A percentile compares a stretch with the other conserved stretches of the same genome.
phyloP scores from a whole-genome alignment of 2,113 vertebrate species.

The Heterotis niloticus region DNA sequence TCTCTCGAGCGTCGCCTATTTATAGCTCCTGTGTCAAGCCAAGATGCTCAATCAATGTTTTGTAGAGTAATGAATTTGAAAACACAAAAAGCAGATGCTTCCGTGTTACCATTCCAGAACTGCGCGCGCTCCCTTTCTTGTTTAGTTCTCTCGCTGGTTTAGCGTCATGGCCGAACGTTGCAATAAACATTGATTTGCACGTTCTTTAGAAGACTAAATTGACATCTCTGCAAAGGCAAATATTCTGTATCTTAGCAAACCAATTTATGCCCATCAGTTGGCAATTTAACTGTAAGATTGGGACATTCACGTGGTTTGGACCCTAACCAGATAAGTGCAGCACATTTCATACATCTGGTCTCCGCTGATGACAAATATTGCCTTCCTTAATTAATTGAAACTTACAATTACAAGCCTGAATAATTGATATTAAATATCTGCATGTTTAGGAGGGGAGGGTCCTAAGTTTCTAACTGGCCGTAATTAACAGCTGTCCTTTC shows the following conservation, averaged over 20 bases:
- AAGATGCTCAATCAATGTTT: not conserved
- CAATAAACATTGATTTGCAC: conserved; percentile 58
- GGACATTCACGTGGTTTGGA: too few relatives aligned
- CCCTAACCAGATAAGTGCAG: too few relatives aligned
- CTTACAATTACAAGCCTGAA: conserved; percentile 44
- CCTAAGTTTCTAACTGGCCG: conserved; percentile 1
- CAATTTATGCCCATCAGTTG: conserved; percentile 49
- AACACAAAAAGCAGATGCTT: conserved; percentile 17
- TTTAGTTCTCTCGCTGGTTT: not conserved
- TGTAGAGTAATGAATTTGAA: conserved; percentile 3
- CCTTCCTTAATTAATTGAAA: conserved; percentile 44
- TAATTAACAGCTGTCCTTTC: conserved; percentile 47
- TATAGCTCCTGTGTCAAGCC: not conserved
- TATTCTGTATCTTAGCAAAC: conserved; percentile 56
- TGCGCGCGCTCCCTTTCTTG: not conserved
- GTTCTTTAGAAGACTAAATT: conserved; percentile 61
- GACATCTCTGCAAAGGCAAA: conserved; percentile 55
- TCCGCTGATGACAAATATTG: not conserved
- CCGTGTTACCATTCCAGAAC: conserved; percentile 9
- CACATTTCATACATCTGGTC: not conserved
- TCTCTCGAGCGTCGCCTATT: not conserved
- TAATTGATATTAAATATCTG: conserved; percentile 58
- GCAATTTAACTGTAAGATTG: not conserved
- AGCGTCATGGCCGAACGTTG: conserved; percentile 41
- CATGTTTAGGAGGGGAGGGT: conserved; percentile 43